These are phyloP conservation scores for Apolygus lucorum DNA, from an alignment of 1,140 invertebrate species.

Conservation along the genomic window DNA sequence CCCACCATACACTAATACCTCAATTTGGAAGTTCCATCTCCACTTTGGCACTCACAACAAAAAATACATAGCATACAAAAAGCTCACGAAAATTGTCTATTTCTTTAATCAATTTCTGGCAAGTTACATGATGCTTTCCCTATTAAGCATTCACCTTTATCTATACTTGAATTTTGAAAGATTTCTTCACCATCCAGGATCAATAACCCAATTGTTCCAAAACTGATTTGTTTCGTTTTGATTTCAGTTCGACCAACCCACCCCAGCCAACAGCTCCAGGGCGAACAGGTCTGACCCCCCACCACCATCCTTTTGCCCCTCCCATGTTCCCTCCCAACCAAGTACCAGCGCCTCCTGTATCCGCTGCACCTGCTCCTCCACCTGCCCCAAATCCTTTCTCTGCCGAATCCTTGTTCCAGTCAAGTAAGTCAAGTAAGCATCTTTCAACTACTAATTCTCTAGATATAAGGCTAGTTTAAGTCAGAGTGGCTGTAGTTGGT, in stretches of 20 bases:
- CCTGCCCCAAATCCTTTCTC: constrained; percentile 72
- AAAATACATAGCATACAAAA: no score
- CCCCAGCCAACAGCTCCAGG: constrained; percentile 46
- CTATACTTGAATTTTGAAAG: no score
- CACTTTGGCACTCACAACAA: no score
- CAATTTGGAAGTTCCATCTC: no score
- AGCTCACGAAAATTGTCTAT: no score
- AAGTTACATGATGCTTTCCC: no score
- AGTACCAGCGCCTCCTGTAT: constrained; percentile 41
- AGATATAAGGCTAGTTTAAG: no score
- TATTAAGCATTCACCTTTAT: no score
- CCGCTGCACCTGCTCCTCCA: constrained; percentile 42
- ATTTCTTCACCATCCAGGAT: no score
- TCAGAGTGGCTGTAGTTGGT: no score
- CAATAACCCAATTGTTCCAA: background rate
- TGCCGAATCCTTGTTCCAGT: constrained; percentile 75
- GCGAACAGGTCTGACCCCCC: constrained; percentile 41
- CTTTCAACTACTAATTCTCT: background rate
- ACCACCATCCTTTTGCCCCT: constrained; percentile 45
- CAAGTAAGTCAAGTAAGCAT: constrained; percentile 50
- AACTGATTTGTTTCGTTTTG: constrained; percentile 5
- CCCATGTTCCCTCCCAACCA: constrained; percentile 53
- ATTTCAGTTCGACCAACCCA: constrained; percentile 42
- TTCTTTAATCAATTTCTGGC: no score
- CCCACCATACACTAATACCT: no score